Conservation (phyloP, 2,113 vertebrate species). For the Podiceps cristatus region DNA sequence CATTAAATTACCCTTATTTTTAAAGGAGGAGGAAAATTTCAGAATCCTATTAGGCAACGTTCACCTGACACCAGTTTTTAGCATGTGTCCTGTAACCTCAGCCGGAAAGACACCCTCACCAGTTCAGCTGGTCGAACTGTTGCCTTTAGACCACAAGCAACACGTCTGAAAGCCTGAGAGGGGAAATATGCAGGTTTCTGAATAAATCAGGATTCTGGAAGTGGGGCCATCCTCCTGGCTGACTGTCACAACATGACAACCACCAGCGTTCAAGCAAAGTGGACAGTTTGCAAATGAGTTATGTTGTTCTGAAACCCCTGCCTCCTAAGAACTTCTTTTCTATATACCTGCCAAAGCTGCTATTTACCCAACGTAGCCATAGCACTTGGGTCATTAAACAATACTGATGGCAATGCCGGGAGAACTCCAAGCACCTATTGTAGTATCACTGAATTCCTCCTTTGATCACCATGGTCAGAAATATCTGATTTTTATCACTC, state of each 20-base stretch:
- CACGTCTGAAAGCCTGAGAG: neutral
- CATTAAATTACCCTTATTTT: neutral
- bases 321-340: constrained; percentile 4
- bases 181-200: neutral
- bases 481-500: constrained; percentile 76
- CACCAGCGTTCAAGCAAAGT: neutral
- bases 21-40: neutral
- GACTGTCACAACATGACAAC: neutral
- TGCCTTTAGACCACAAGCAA: neutral
- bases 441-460: constrained; percentile 68
- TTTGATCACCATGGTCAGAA: constrained; percentile 70
- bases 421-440: constrained; percentile 63
- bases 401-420: constrained; percentile 50
- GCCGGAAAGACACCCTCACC: neutral
- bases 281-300: neutral
- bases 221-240: neutral
- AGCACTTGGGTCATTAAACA: constrained; percentile 74
- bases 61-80: constrained; percentile 4
- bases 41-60: neutral
- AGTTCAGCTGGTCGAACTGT: neutral
- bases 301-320: neutral
- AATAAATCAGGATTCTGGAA: neutral
- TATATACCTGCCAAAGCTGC: constrained; percentile 4
- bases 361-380: constrained; percentile 36
- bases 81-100: neutral